phyloP scores from a whole-genome alignment of 2,888 invertebrate species.

The Seira sanloemensis region DNA sequence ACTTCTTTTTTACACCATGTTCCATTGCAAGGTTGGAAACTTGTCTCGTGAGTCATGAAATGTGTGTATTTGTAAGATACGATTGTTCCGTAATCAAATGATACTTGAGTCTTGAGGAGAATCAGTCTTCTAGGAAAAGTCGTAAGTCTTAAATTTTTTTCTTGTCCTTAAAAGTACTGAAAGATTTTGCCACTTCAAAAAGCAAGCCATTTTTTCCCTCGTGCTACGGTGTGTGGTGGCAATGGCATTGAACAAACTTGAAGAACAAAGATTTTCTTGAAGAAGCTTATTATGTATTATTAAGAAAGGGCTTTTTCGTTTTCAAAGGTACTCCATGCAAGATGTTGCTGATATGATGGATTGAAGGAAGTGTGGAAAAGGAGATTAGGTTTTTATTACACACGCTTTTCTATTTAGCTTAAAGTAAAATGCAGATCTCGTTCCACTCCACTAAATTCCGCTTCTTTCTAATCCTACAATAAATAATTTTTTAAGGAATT shows the following conservation, averaged over 20 bases:
- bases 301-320: too few species aligned
- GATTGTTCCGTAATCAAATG: too few species aligned
- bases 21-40: too few species aligned
- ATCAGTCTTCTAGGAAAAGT: too few species aligned
- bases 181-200: neutral
- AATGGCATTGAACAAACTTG: neutral
- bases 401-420: too few species aligned
- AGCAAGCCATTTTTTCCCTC: neutral
- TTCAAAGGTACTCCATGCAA: neutral
- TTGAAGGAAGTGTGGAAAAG: constrained; percentile 19
- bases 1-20: too few species aligned
- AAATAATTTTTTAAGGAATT: neutral
- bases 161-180: too few species aligned
- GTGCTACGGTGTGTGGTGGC: neutral
- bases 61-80: too few species aligned
- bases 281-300: too few species aligned
- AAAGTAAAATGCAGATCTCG: neutral
- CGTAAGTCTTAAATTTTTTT: too few species aligned
- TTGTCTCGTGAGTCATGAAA: too few species aligned
- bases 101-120: too few species aligned
- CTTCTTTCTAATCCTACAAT: neutral
- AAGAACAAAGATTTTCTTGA: constrained; percentile 24
- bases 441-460: neutral
- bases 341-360: constrained; percentile 12
- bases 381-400: constrained; percentile 43